Conservation (phyloP, 2,888 invertebrate species). For the Sussaba pulchella region DNA sequence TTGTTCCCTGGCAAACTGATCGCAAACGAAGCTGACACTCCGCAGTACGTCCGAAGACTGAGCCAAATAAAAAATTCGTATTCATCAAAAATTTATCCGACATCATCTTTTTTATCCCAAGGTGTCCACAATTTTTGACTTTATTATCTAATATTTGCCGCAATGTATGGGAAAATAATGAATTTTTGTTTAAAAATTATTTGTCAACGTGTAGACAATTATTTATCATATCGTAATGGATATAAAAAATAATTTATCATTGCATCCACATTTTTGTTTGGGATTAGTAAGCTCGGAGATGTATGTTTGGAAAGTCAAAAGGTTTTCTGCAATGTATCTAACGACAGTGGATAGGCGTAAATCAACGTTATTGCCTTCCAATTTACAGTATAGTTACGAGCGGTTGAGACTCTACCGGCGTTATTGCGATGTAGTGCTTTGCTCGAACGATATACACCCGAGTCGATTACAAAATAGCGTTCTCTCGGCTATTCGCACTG, state of each 20-base stretch:
- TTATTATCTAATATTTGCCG: no score
- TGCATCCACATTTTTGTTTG: not conserved
- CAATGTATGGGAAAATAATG: no score
- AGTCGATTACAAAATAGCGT: conserved; percentile 13
- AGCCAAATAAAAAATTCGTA: not conserved
- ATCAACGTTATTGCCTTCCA: conserved; percentile 31
- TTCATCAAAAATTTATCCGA: not conserved
- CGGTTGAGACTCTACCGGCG: conserved; percentile 3
- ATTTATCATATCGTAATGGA: no score
- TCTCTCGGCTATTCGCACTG: not conserved
- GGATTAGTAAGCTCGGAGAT: not conserved
- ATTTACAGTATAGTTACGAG: conserved; percentile 16
- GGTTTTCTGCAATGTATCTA: conserved; percentile 1
- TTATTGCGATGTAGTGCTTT: not conserved
- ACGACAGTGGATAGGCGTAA: not conserved
- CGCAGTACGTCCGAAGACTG: not conserved
- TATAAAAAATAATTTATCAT: not conserved
- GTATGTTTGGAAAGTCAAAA: no score
- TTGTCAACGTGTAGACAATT: not conserved
- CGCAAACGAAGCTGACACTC: not conserved
- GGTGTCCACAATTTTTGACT: no score
- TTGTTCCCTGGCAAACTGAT: not conserved
- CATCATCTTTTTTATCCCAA: not conserved
- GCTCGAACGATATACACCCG: conserved; percentile 8
- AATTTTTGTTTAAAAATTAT: no score